Base-by-base conservation (phyloP, 2,113 vertebrate genomes). In the Vombatus ursinus region DNA sequence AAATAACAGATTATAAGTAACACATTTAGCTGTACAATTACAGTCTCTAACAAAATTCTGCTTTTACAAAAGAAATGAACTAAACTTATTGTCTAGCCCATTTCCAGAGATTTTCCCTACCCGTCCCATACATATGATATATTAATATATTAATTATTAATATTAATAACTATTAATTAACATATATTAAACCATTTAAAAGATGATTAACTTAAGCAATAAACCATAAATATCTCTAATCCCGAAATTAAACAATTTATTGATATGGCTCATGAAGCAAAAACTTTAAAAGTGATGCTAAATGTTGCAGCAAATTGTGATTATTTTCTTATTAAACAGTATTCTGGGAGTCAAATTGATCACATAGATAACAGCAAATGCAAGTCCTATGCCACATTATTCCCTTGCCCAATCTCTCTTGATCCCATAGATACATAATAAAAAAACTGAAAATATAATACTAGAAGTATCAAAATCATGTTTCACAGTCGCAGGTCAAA, bases 281-380 rank as follows among this genome's bases (percentile, higher is more conserved):
- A 90, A 94, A 49, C 8, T 50, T 89, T 96, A 26, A 96, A 94
- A 95, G 96, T 24, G 51, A 97, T 92, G 47, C 22, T 96, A 96
- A 96, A 92, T 84, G 23, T 94, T 90, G 31, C 94, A 95, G 52
- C 90, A 96, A 97, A 89, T 95, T 93, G 52, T 92, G 84, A 95
- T 89, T 96, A 94, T 25, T 52, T 92, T 96, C 94, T 96, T 92
- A 54, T 19, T 57, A 92, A 95, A 90, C 37, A 96, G 9, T 51
- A 89, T 95, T 92, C 1, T 7, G 89, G 94, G 90, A 97, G 94
- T n/a, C n/a, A n/a, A n/a, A n/a, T n/a, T n/a, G n/a, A n/a, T n/a
- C n/a, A n/a, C n/a, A 93, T 96, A 93, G 90, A 52, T 89, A 94
- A 47, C 57, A 95, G 92, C 52, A 52, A 77, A 84, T 25, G 94